These are phyloP conservation scores for Cryptocephalus primarius DNA, from an alignment of 2,888 invertebrate genomes.

Conservation along the genomic window DNA sequence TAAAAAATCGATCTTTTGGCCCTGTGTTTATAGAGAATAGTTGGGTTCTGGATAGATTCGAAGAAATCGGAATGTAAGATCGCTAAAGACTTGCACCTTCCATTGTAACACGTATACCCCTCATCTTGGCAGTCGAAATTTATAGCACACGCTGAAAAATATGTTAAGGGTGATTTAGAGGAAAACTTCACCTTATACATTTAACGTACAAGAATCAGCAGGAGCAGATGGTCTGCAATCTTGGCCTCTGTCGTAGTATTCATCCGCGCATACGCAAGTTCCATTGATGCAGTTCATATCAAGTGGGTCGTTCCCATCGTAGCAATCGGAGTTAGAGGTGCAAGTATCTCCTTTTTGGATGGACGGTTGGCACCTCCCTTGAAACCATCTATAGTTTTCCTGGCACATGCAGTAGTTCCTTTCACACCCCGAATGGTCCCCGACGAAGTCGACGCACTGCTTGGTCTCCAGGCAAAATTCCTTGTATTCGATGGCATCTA, in stretches of 20 bases:
- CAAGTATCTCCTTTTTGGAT: slow-evolving; percentile 16
- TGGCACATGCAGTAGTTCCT: slow-evolving; percentile 16
- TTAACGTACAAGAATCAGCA: slow-evolving; percentile 5
- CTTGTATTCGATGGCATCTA: slow-evolving; percentile 19
- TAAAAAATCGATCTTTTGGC: background rate
- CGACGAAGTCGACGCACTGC: slow-evolving; percentile 20
- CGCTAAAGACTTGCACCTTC: slow-evolving; percentile 10
- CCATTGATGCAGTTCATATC: slow-evolving; percentile 12
- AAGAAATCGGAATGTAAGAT: too few species aligned
- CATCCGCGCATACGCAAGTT: slow-evolving; percentile 15
- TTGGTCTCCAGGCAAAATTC: slow-evolving; percentile 11
- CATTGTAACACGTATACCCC: slow-evolving; percentile 10
- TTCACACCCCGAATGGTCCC: slow-evolving; percentile 14
- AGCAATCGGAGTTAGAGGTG: slow-evolving; percentile 10
- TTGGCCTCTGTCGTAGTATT: slow-evolving; percentile 17
- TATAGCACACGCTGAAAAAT: slow-evolving; percentile 18
- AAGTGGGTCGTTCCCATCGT: slow-evolving; percentile 15
- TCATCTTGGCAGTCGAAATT: slow-evolving; percentile 14
- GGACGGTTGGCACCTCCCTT: slow-evolving; percentile 17
- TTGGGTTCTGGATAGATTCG: too few species aligned
- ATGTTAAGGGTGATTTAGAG: slow-evolving; percentile 1
- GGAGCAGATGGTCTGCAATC: slow-evolving; percentile 17
- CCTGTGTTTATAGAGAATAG: too few species aligned
- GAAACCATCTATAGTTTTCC: slow-evolving; percentile 17
- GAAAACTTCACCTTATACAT: slow-evolving; percentile 1